Evolutionary conservation across 2,113 vertebrate genomes (phyloP), one percentile per base, ranked within the genome.

Genomic region (Dascyllus trimaculatus): DNA sequence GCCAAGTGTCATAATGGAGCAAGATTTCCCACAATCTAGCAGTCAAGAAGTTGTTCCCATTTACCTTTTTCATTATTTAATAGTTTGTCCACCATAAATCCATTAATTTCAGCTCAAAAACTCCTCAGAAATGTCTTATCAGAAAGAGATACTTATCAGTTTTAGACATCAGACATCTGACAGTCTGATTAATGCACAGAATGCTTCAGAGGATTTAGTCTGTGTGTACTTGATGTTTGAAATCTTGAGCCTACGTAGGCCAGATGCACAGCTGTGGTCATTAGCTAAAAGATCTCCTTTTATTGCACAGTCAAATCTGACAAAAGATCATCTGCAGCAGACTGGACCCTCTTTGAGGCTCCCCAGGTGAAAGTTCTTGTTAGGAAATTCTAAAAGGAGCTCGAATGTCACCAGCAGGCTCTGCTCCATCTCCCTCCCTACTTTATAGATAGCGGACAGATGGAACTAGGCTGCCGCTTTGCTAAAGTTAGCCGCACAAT

Each of bases 401-500:
- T 7, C 4, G 26, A 38, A 78, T 69, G 79, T 77, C 73, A 84
- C 57, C 68, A 70, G 69, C n/a, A 56, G 51, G 32, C 84, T 85
- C 64, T 1, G 19, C 70, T 90, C 59, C 62, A 61, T 52, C 82
- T 48, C 48, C 70, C 79, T 49, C 68, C 46, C 63, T 60, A 29
- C 80, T 84, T 85, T 88, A 86, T 68, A 85, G 65, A 91, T 77
- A 84, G 85, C 75, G 2, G 75, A 76, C 80, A 78, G 87, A 85
- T 88, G 90, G 85, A 93, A 92, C 77, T 89, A 91, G 91, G 91
- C 91, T 93, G 85, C 61, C 21, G 38, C 72, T 75, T 38, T 46
- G 88, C 94, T 93, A 95, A 94, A 95, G 82, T 94, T 95, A 95
- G 93, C 74, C 35, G 57, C 51, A 66, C 93, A 95, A 95, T 95